phyloP scores from a whole-genome alignment of 2,113 vertebrate species.

The Arenaria interpres region DNA sequence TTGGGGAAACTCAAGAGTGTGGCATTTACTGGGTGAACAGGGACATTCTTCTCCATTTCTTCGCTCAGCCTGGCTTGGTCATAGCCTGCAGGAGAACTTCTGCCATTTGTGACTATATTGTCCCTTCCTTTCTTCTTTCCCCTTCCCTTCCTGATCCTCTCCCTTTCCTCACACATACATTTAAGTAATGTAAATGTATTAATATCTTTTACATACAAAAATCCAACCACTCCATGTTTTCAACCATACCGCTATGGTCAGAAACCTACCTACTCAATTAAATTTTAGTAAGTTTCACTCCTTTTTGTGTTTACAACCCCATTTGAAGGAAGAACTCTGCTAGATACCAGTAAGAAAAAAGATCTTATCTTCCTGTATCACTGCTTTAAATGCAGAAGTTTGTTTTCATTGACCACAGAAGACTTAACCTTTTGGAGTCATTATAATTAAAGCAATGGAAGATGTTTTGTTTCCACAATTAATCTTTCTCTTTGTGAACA shows the following conservation, averaged over 20 bases:
- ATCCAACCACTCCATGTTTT: background rate
- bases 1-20: background rate
- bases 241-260: background rate
- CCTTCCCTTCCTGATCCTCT: background rate
- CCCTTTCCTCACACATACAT: rapidly evolving
- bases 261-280: background rate
- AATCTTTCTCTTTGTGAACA: background rate
- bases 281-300: background rate
- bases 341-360: background rate
- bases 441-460: background rate
- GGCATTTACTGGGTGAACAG: background rate
- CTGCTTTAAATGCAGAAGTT: background rate
- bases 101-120: background rate
- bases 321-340: background rate
- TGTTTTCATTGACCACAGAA: background rate
- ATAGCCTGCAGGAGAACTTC: background rate
- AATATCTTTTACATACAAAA: background rate
- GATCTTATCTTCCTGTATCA: background rate
- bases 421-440: background rate
- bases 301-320: background rate
- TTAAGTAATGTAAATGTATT: background rate
- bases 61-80: background rate
- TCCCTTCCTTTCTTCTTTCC: background rate
- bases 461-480: background rate
- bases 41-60: background rate